A percentile compares a stretch with the other conserved stretches of the same genome.
Evolutionary conservation across 2,888 invertebrate genomes (phyloP).

Genomic region (Athalia cordata): DNA sequence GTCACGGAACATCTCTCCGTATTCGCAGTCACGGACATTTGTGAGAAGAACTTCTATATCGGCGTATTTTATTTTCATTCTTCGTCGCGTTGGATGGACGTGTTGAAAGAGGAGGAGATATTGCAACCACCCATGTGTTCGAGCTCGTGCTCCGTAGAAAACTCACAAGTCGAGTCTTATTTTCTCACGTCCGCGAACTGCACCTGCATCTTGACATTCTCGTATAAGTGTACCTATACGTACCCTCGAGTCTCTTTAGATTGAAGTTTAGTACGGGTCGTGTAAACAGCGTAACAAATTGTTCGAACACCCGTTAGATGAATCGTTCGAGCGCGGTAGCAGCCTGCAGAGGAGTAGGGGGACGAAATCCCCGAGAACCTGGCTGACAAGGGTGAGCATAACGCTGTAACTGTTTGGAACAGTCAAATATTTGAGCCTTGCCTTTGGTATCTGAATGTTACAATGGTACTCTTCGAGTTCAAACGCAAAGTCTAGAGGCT

Average conservation of each 20-base stretch:
- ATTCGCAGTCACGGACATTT: constrained; percentile 28
- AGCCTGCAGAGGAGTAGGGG: constrained; percentile 17
- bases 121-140: too few relatives aligned
- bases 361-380: constrained; percentile 26
- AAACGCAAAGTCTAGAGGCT: constrained; percentile 32
- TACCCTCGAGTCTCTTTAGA: too few relatives aligned
- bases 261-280: too few relatives aligned
- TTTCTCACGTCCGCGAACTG: too few relatives aligned
- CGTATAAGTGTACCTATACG: too few relatives aligned
- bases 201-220: too few relatives aligned
- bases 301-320: constrained; percentile 30
- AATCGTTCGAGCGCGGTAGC: not conserved
- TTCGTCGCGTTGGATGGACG: too few relatives aligned
- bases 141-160: too few relatives aligned
- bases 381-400: constrained; percentile 44
- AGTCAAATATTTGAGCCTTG: constrained; percentile 43
- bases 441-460: constrained; percentile 39
- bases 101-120: too few relatives aligned
- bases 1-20: constrained; percentile 26
- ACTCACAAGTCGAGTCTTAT: too few relatives aligned
- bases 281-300: constrained; percentile 10
- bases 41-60: constrained; percentile 6
- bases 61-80: not conserved
- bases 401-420: constrained; percentile 45
- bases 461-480: constrained; percentile 36